Percentiles rank a stretch among this genome's conserved stretches.
Evolutionary conservation across 2,113 vertebrate species (phyloP).

Genomic region (Eretmochelys imbricata): DNA sequence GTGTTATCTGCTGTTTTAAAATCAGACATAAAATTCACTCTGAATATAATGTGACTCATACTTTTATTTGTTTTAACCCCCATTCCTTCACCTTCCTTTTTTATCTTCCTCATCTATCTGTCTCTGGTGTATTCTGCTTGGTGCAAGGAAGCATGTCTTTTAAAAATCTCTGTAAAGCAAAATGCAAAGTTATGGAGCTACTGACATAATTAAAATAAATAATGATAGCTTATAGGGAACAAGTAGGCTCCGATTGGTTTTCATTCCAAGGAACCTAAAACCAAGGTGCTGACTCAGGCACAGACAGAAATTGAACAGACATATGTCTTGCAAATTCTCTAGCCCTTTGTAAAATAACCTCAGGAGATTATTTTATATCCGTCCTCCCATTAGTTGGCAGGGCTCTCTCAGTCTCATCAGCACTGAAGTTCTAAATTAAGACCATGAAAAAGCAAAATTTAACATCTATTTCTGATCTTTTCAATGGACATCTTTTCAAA

Average conservation of each 20-base stretch:
- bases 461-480: neutral
- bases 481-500: neutral
- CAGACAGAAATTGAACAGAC: neutral
- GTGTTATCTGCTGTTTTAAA: neutral
- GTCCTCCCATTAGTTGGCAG: neutral
- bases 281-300: neutral
- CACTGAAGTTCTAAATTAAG: neutral
- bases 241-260: neutral
- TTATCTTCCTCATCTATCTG: neutral
- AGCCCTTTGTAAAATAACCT: neutral
- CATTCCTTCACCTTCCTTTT: neutral
- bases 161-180: neutral
- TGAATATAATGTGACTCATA: neutral
- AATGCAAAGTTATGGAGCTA: neutral
- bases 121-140: neutral
- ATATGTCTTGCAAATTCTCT: neutral
- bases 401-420: neutral
- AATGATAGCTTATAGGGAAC: neutral
- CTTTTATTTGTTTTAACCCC: neutral
- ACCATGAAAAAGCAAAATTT: neutral
- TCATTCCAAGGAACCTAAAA: neutral
- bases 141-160: neutral
- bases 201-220: neutral
- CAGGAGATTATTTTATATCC: neutral
- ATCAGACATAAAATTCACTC: neutral